Base-by-base conservation (phyloP, 2,797 vertebrate genomes). In the Cynodonichthys magdalenae region DNA sequence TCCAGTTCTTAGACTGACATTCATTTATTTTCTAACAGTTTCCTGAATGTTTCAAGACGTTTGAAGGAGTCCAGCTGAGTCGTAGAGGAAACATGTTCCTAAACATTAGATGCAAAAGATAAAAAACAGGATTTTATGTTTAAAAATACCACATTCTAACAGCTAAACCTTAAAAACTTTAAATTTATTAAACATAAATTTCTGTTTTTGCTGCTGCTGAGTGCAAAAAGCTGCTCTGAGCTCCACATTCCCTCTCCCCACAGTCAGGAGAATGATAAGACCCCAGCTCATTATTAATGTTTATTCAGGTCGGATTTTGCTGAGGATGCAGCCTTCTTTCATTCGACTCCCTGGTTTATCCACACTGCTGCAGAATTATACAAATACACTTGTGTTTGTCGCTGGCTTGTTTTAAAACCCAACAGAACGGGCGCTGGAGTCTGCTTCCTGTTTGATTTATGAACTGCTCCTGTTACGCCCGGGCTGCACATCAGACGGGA, bases 251-350 rank as follows among this genome's bases (percentile, higher is more conserved):
- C 45, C 3, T 11, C 29, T 52, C 24, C 20, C 59, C 50, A 5
- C 51, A 17, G 45, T 42, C 10, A 15, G 51, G 20, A 20, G 74
- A 24, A 42, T 53, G 67, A 75, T 57, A 20, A 74, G 53, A 1
- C 54, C 20, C 2, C 1, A 47, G 55, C 52, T 34, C 18, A 45
- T 77, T 74, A 76, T 65, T 73, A 68, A 71, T 70, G 47, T 69
- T 68, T 62, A 60, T 44, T 67, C 55, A 18, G 12, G 55, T 52
- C 8, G 56, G 53, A 14, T 60, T 76, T 63, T 66, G 82, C 80
- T 83, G 82, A 83, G 60, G 27, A 1, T 27, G 77, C 67, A 66
- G 0, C 0, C 51, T 53, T 48, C 31, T 71, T 66, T 79, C 44
- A 64, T 66, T 74, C 18, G 54, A 8, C 67, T 62, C 41, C 15